These are phyloP conservation scores for Furnarius figulus DNA, from an alignment of 2,113 vertebrate species.

Conservation along the genomic window DNA sequence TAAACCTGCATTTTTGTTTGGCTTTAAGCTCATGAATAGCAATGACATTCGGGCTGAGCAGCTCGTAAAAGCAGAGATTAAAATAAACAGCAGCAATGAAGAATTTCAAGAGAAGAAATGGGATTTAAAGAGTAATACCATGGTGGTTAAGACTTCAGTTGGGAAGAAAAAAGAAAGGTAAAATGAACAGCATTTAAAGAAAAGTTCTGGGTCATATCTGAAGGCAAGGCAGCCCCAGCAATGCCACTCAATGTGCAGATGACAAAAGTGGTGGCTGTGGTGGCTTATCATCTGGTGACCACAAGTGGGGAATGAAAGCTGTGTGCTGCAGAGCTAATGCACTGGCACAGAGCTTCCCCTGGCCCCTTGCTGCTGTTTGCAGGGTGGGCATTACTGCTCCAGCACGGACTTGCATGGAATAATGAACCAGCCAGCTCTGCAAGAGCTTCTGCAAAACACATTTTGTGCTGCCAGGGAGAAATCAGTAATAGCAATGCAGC, in stretches of 20 bases:
- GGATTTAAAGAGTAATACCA: not conserved
- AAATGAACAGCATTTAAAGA: not conserved
- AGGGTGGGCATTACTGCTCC: not conserved
- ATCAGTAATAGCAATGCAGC: too few species aligned
- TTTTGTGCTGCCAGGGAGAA: not conserved
- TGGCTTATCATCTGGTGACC: not conserved
- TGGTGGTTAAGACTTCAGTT: not conserved
- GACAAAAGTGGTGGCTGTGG: not conserved
- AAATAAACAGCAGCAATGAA: not conserved
- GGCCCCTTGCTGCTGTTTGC: not conserved
- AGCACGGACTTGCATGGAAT: not conserved
- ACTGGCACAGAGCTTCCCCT: not conserved
- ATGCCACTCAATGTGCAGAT: too few species aligned
- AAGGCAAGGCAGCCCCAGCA: not conserved
- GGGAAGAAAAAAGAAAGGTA: not conserved
- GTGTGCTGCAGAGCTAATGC: constrained; percentile 17
- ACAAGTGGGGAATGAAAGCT: not conserved
- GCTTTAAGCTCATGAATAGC: not conserved
- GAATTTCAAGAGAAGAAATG: not conserved
- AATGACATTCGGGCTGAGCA: not conserved
- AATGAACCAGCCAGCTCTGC: not conserved
- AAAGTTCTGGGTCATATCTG: not conserved
- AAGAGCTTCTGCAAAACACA: not conserved
- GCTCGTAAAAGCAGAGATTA: not conserved
- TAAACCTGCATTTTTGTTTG: not conserved